Evolutionary conservation across 1,140 invertebrate genomes (phyloP), one percentile per base, ranked within the genome.

Genomic region (Drosophila ohnishii): DNA sequence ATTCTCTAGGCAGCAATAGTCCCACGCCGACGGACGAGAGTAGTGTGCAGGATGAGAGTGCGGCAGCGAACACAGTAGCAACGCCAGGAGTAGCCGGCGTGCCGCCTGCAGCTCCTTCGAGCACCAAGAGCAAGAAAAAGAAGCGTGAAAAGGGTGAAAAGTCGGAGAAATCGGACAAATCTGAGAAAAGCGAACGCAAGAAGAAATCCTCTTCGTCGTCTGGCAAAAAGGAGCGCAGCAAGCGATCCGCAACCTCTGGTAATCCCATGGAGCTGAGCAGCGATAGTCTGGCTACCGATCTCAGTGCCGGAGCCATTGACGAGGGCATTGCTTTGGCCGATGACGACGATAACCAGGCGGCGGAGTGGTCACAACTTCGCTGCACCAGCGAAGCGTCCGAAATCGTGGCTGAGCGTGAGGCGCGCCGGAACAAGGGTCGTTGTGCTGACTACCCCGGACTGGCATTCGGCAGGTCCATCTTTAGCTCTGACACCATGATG

Each of bases 401-500:
- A 92, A 95, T 97, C 32, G 94, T 97, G 45, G 96, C 97, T 28
- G 96, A 96, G 86, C 93, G 96, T 66, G 96, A 97, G 82, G 95
- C 94, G 42, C 93, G 96, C 55, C 92, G 95, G 44, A 93, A 95
- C 69, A 94, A 95, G 60, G 92, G 95, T 78, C 93, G 96, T 92
- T 97, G 96, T 92, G 95, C 96, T 5, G 97, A 98, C 90, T 98
- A 98, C 93, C 97, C 97, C 0, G 97, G 97, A 5, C 92, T 98
- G 9, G 97, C 97, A 0, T 97, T 98, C 82, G 97, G 96, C 22
- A 95, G 95, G 70, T 97, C 97, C 22, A 96, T 98, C 88, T 98
- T 99, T 92, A 98, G 97, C 90, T 98, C 98, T 48, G 98, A 98
- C 91, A 98, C 98, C 3, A 96, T 98, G 95, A 99, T 99, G 95